Conservation (phyloP, 1,140 invertebrate species). For the Drosophila nikananu region DNA sequence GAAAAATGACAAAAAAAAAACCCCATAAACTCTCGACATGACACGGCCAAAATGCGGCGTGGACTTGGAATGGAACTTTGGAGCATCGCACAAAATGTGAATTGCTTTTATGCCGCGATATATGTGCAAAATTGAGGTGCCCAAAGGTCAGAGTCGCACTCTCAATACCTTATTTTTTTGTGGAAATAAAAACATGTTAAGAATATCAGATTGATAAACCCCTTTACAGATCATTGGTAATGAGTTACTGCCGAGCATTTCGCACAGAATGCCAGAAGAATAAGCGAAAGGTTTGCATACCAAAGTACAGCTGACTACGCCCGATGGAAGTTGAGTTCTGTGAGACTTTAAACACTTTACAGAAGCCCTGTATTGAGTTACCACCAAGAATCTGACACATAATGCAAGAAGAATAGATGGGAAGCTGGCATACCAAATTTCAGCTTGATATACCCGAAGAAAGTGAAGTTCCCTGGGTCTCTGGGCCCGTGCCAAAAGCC, state of each 20-base stretch:
- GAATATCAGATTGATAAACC: background rate
- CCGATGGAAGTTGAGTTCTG: background rate
- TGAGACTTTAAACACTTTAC: background rate
- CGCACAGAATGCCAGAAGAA: background rate
- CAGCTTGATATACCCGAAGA: background rate
- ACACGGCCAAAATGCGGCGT: constrained; percentile 32
- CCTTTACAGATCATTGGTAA: accelerated
- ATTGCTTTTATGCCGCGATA: constrained; percentile 16
- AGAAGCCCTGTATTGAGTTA: background rate
- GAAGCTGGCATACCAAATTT: background rate
- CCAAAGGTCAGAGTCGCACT: constrained; percentile 2
- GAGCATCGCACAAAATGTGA: constrained; percentile 32
- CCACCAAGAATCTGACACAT: background rate
- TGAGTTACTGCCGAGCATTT: background rate
- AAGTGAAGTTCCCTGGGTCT: background rate
- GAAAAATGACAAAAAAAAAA: constrained; percentile 46
- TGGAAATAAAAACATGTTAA: background rate
- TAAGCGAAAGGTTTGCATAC: background rate
- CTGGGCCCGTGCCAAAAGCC: no score
- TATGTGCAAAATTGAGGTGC: constrained; percentile 8
- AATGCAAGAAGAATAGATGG: accelerated
- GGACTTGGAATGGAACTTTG: constrained; percentile 30
- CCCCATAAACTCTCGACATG: constrained; percentile 41
- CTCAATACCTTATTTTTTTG: background rate
- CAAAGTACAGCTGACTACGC: background rate